These are phyloP conservation scores for Volucella inflata DNA, from an alignment of 2,888 invertebrate species.

Conservation along the genomic window DNA sequence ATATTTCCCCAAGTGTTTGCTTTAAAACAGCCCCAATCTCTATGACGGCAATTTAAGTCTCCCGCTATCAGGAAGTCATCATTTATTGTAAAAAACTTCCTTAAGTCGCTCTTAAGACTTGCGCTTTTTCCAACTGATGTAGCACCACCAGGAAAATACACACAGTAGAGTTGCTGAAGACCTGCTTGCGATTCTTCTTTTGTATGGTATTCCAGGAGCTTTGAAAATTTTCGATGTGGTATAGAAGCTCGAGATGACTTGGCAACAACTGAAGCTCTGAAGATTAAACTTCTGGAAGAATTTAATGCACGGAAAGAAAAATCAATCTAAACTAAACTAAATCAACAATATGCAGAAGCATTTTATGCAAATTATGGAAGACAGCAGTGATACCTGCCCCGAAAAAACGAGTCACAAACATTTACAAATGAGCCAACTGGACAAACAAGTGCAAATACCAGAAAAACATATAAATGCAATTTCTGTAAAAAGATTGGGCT, in stretches of 20 bases:
- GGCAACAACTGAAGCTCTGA: background rate
- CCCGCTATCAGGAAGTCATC: too few relatives aligned
- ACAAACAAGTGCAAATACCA: conserved; percentile 1
- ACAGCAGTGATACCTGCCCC: conserved; percentile 1
- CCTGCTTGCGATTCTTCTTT: conserved; percentile 78
- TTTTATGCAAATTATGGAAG: conserved; percentile 24
- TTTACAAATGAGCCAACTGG: background rate
- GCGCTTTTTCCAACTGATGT: too few relatives aligned
- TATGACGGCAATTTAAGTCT: too few relatives aligned
- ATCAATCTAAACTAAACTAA: conserved; percentile 1
- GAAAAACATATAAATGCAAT: conserved; percentile 9
- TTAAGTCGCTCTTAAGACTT: too few relatives aligned
- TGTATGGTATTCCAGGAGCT: conserved; percentile 79
- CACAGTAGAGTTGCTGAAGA: too few relatives aligned
- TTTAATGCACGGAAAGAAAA: conserved; percentile 52
- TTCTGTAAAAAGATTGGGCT: conserved; percentile 13
- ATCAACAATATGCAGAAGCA: conserved; percentile 35
- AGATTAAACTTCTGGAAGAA: too few relatives aligned
- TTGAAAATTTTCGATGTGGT: conserved; percentile 80
- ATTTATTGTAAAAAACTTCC: too few relatives aligned
- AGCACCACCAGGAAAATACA: too few relatives aligned
- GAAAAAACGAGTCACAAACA: conserved; percentile 4
- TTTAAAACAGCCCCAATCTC: too few relatives aligned
- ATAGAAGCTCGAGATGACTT: conserved; percentile 80
- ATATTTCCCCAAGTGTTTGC: too few relatives aligned